Conservation (phyloP, 1,140 invertebrate species). For the Macrostomum lignano region DNA sequence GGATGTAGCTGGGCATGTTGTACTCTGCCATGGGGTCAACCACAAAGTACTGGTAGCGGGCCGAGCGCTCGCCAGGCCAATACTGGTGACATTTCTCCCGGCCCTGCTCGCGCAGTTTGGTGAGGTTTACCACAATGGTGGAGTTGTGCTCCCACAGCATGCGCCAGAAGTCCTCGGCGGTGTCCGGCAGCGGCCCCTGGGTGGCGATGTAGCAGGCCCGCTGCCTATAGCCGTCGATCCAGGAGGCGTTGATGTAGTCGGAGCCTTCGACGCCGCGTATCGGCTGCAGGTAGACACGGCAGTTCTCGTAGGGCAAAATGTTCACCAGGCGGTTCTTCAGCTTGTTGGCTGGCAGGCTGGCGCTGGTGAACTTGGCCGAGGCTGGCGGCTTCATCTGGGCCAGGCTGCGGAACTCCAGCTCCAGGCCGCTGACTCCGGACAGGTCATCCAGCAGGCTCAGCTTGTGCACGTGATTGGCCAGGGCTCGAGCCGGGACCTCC, state of each 20-base stretch:
- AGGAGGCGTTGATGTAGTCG: slow-evolving; percentile 24
- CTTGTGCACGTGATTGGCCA: slow-evolving; percentile 74
- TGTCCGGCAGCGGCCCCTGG: slow-evolving; percentile 74
- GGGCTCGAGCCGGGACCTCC: slow-evolving; percentile 59
- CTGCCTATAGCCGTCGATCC: slow-evolving; percentile 52
- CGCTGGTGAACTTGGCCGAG: slow-evolving; percentile 30
- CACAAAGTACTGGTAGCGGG: slow-evolving; percentile 77
- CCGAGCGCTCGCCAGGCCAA: slow-evolving; percentile 81
- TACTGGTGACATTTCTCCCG: slow-evolving; percentile 94
- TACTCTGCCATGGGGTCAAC: slow-evolving; percentile 65
- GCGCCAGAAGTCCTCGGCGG: slow-evolving; percentile 89
- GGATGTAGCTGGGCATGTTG: slow-evolving; percentile 1
- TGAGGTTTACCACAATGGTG: slow-evolving; percentile 92
- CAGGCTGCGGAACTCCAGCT: no score
- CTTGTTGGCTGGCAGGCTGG: slow-evolving; percentile 79
- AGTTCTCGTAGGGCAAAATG: slow-evolving; percentile 69
- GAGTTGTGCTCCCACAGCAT: slow-evolving; percentile 99
- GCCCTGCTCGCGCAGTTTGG: slow-evolving; percentile 83
- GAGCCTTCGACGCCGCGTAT: slow-evolving; percentile 46
- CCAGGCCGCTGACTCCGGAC: slow-evolving; percentile 53
- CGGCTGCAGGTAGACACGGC: slow-evolving; percentile 64
- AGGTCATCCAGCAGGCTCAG: slow-evolving; percentile 41
- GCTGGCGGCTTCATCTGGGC: no score
- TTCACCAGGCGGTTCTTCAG: slow-evolving; percentile 89
- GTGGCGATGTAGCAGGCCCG: slow-evolving; percentile 82